Base-by-base conservation (phyloP, 2,888 invertebrate genomes). In the Bruchidius siliquastri region DNA sequence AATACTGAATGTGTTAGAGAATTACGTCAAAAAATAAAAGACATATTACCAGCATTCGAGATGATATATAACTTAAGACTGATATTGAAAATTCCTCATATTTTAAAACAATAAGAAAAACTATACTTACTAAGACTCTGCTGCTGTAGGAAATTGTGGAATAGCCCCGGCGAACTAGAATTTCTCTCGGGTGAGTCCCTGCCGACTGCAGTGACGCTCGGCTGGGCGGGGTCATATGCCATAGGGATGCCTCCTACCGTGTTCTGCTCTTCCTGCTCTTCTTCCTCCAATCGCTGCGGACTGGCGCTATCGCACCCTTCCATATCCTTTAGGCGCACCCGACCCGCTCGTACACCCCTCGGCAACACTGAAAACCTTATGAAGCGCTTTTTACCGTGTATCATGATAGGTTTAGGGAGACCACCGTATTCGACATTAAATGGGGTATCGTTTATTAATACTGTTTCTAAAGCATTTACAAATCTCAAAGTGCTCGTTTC, bases 361-460 rank as follows among this genome's bases (percentile, higher is more conserved):
- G 96, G 95, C 75, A 96, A 84, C 0, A 92, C 92, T 0, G 94
- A 93, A 85, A 96, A 94, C 67, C 96, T 81, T 26, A 95, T 90
- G 83, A 94, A 96, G 84, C 94, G 93, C 81, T 94, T 94, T 78
- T 91, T 92, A 30, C 90, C 92, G n/a, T 91, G 90, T 0, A 95
- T 88, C 73, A 90, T 88, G 74, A 95, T 91, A 2, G 94, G 93
- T 82, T 93, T 93, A 0, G 96, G 96, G 73, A 95, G 86, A 49
- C 94, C 95, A 22, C 96, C 96, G 84, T 93, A 96, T 82, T 95
- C 93, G 0, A 95, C 92, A 82, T 91, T 90, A 81, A 93, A 93
- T 0, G 93, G 91, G 80, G 92, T 90, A 70, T 93, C 94, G 83
- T 96, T 94, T 73, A 96, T 91, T 71, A 95, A 86, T 0, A 94